Base-by-base conservation (phyloP, 1,140 invertebrate species). In the Probaryconus sp. region DNA sequence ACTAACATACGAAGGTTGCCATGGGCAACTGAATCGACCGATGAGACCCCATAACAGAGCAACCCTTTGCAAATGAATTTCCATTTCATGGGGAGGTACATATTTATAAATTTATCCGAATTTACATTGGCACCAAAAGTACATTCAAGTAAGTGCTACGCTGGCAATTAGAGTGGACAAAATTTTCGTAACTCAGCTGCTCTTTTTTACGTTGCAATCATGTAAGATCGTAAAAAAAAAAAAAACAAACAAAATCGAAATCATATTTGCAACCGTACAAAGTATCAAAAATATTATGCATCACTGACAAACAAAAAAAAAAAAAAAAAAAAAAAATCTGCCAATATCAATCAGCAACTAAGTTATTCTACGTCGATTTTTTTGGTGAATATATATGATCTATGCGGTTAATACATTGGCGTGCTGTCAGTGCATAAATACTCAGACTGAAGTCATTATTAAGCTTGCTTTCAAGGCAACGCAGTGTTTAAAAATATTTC, bases 11-110 rank as follows among this genome's bases (percentile, higher is more conserved):
- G 35, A 50, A 61, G 58, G 65, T 69, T 69, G 65, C 65, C 45
- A 69, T 24, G 45, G 65, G 65, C 65, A 69, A 69, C 65, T 69
- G 55, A 42, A 69, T 69, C 65, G 65, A 69, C 45, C 45, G 45
- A 50, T 50, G 14, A 24, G 26, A 50, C 56, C 65, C 55, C 33
- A 50, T 50, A 33, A 50, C 35, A 38, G 35, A 50, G 16, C 45
- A 50, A 61, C 45, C 58, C 58, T 61, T 48, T 48, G 35, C 33
- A 21, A 60, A 47, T 31, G 9, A 48, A 60, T 14, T 35, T 60
- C 33, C 26, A 37, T 60, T 47, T n/a, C 42, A 28, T 48, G 43
- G 21, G 56, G 11, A 13, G 18, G 13, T 13, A 13, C 7, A 6
- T 47, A 43, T 31, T 56, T 45, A 26, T 18, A 58, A 58, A 58